A percentile compares a stretch with the other conserved stretches of the same genome.
Evolutionary conservation across 1,140 invertebrate species (phyloP).

Genomic region (Akabosia matsudoensis): DNA sequence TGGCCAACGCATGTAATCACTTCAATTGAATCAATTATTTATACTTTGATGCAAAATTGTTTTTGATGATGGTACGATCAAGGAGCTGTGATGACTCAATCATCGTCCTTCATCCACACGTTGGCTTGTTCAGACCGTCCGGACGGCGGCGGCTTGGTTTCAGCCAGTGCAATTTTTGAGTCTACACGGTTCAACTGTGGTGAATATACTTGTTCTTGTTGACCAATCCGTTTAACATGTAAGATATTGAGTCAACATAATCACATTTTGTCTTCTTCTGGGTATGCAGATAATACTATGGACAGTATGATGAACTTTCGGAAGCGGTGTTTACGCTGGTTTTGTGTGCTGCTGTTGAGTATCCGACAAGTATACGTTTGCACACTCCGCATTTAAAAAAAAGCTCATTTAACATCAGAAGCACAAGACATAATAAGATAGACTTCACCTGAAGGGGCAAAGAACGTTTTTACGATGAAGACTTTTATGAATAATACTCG

Average conservation of each 20-base stretch:
- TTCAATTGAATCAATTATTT: conserved; percentile 24
- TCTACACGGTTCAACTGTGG: no score
- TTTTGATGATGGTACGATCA: neutral
- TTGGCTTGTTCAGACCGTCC: neutral
- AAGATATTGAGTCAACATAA: conserved; percentile 2
- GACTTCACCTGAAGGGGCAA: conserved; percentile 6
- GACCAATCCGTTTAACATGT: neutral
- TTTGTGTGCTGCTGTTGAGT: no score
- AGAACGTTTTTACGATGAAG: neutral
- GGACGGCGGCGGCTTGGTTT: conserved; percentile 11
- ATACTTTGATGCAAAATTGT: neutral
- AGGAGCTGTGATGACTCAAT: conserved; percentile 15
- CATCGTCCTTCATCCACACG: conserved; percentile 5
- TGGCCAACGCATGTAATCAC: conserved; percentile 1
- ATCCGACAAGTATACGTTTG: neutral
- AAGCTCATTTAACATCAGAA: no score
- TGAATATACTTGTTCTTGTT: neutral
- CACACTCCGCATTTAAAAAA: neutral
- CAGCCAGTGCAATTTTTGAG: no score
- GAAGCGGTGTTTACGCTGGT: neutral
- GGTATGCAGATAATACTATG: neutral
- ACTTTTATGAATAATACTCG: neutral
- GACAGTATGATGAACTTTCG: neutral
- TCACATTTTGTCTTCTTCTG: neutral
- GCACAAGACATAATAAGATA: neutral